Percentiles rank a stretch among this genome's conserved stretches.
phyloP scores from a whole-genome alignment of 1,140 invertebrate genomes.

The Lanistes nyassanus region DNA sequence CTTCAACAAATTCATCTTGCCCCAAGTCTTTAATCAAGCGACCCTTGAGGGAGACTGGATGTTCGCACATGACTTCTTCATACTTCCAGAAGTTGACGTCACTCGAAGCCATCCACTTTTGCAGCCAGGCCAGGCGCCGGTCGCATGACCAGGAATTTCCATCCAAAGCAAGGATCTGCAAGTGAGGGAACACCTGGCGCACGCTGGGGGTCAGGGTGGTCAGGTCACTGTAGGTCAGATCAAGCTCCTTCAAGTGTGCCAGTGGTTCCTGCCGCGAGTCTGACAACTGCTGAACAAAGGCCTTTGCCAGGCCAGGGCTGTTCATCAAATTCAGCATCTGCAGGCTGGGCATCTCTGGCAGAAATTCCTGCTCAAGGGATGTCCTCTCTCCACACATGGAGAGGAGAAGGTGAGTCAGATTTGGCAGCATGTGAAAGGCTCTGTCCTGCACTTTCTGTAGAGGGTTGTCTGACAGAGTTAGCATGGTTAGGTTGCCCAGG shows the following conservation, averaged over 20 bases:
- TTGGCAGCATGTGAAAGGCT: slow-evolving; percentile 62
- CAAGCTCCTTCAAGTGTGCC: slow-evolving; percentile 71
- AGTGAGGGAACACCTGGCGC: slow-evolving; percentile 76
- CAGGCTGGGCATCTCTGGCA: slow-evolving; percentile 67
- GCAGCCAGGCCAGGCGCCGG: slow-evolving; percentile 61
- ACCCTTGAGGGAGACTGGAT: slow-evolving; percentile 43
- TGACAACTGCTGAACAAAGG: slow-evolving; percentile 70
- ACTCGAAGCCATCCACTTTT: slow-evolving; percentile 61
- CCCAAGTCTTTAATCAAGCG: slow-evolving; percentile 30
- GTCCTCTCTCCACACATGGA: slow-evolving; percentile 65
- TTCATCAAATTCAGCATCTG: slow-evolving; percentile 78
- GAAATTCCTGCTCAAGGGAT: slow-evolving; percentile 65
- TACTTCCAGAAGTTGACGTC: slow-evolving; percentile 50
- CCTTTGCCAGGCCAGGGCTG: slow-evolving; percentile 77
- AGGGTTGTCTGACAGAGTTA: slow-evolving; percentile 68
- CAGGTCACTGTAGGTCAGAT: slow-evolving; percentile 76
- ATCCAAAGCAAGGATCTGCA: slow-evolving; percentile 68
- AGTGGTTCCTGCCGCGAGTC: slow-evolving; percentile 50
- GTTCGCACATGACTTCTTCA: slow-evolving; percentile 47
- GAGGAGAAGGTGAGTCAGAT: slow-evolving; percentile 75
- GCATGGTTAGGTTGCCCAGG: slow-evolving; percentile 67
- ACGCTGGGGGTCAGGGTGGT: slow-evolving; percentile 76
- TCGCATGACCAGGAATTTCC: slow-evolving; percentile 68
- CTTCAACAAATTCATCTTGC: slow-evolving; percentile 33
- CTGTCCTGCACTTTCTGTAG: slow-evolving; percentile 58